phyloP scores from a whole-genome alignment of 1,140 invertebrate genomes.

The Lanistes nyassanus region DNA sequence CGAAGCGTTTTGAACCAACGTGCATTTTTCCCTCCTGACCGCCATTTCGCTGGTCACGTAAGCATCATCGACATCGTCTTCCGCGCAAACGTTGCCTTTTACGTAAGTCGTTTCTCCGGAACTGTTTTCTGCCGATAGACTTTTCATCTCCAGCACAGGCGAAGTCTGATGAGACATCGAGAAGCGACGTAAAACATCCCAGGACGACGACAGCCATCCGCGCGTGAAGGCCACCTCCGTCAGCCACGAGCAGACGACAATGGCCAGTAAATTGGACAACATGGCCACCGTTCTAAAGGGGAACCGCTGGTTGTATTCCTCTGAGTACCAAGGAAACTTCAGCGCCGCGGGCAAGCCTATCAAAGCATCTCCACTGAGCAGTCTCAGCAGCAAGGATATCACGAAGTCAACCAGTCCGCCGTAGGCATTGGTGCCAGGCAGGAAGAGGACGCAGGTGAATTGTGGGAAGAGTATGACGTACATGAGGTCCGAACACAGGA shows the following conservation, averaged over 20 bases:
- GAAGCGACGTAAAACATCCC: slow-evolving; percentile 12
- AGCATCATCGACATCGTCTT: neutral
- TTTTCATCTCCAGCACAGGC: neutral
- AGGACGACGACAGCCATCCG: neutral
- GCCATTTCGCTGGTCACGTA: neutral
- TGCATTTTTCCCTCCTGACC: neutral
- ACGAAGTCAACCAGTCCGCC: slow-evolving; percentile 85
- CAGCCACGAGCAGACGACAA: slow-evolving; percentile 39
- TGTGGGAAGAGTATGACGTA: slow-evolving; percentile 52
- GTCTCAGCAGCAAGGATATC: slow-evolving; percentile 85
- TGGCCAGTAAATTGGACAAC: slow-evolving; percentile 37
- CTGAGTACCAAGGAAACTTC: slow-evolving; percentile 85
- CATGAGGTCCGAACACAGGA: slow-evolving; percentile 50
- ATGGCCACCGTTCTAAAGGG: slow-evolving; percentile 48
- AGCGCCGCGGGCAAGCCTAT: slow-evolving; percentile 83
- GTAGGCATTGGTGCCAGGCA: slow-evolving; percentile 84
- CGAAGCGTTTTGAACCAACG: too few species aligned
- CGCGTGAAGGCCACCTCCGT: slow-evolving; percentile 23
- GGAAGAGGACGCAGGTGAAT: slow-evolving; percentile 37
- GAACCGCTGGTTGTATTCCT: slow-evolving; percentile 66
- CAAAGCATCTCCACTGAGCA: slow-evolving; percentile 86
- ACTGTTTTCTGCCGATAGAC: neutral
- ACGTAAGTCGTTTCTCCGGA: neutral
- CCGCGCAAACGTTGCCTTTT: neutral
- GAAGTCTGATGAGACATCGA: neutral